Evolutionary conservation across 2,797 vertebrate genomes (phyloP).

Genomic region (Typhlichthys subterraneus): DNA sequence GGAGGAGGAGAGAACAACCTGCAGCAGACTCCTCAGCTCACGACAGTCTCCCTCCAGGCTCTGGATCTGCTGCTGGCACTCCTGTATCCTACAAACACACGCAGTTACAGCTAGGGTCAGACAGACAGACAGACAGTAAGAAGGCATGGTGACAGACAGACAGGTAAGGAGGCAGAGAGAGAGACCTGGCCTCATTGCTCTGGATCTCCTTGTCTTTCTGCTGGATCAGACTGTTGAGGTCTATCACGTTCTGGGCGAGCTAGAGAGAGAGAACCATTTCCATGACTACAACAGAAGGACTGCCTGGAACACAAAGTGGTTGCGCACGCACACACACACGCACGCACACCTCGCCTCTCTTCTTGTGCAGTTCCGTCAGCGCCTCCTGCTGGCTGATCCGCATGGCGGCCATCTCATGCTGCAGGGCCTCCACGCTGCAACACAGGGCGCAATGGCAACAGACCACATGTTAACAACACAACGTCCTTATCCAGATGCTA

Average conservation of each 20-base stretch:
- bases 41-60: slow-evolving; percentile 87
- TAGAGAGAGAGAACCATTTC: slow-evolving; percentile 46
- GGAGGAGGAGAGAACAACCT: slow-evolving; percentile 39
- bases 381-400: slow-evolving; percentile 95
- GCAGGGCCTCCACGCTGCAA: slow-evolving; percentile 80
- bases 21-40: slow-evolving; percentile 83
- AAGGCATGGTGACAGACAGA: background rate
- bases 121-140: background rate
- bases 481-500: no score
- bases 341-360: slow-evolving; percentile 79
- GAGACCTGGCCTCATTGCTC: slow-evolving; percentile 89
- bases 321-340: slow-evolving; percentile 2
- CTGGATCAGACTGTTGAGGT: slow-evolving; percentile 94
- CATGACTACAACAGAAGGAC: no score
- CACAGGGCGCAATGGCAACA: background rate
- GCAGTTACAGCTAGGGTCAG: background rate
- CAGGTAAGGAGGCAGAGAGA: no score
- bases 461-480: background rate
- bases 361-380: slow-evolving; percentile 95
- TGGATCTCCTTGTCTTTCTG: slow-evolving; percentile 95
- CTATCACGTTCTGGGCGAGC: slow-evolving; percentile 94
- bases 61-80: slow-evolving; percentile 86
- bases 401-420: slow-evolving; percentile 93
- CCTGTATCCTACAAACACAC: slow-evolving; percentile 80
- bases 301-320: no score